Evolutionary conservation across 1,140 invertebrate genomes (phyloP).

Genomic region (Nasonia longicornis): DNA sequence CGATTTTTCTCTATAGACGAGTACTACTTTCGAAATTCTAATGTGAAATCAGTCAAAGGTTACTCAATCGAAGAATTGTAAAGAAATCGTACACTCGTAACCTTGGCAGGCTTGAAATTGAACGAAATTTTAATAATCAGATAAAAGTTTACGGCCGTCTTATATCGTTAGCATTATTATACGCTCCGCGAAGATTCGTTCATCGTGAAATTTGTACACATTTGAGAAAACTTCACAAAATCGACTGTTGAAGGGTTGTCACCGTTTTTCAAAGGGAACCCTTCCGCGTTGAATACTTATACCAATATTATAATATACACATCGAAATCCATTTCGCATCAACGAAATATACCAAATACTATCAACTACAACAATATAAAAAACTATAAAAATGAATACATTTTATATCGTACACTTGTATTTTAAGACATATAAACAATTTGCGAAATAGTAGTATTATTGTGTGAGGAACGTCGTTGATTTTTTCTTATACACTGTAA

Average conservation of each 20-base stretch:
- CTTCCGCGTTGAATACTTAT: conserved; percentile 12
- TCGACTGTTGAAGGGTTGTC: not conserved
- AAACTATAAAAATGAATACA: conserved; percentile 40
- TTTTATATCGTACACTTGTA: conserved; percentile 23
- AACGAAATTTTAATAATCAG: too few relatives aligned
- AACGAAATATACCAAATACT: conserved; percentile 44
- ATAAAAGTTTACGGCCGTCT: not conserved
- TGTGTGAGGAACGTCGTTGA: conserved; percentile 34
- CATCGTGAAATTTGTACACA: conserved; percentile 8
- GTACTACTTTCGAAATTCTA: not conserved
- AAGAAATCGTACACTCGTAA: not conserved
- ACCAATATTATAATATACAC: conserved; percentile 32
- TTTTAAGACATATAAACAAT: conserved; percentile 24
- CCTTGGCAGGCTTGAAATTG: not conserved
- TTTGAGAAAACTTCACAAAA: not conserved
- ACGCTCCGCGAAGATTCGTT: not conserved
- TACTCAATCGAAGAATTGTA: conserved; percentile 24
- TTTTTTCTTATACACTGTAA: conserved; percentile 24
- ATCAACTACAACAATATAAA: conserved; percentile 40
- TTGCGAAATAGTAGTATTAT: conserved; percentile 20
- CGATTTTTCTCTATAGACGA: not conserved
- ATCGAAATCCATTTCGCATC: conserved; percentile 40
- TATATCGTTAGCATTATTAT: not conserved
- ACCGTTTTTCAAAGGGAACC: not conserved
- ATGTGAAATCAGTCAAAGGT: conserved; percentile 31